A percentile compares a stretch with the other conserved stretches of the same genome.
phyloP scores from a whole-genome alignment of 2,113 vertebrate genomes.

The Dunckerocampus dactyliophorus region DNA sequence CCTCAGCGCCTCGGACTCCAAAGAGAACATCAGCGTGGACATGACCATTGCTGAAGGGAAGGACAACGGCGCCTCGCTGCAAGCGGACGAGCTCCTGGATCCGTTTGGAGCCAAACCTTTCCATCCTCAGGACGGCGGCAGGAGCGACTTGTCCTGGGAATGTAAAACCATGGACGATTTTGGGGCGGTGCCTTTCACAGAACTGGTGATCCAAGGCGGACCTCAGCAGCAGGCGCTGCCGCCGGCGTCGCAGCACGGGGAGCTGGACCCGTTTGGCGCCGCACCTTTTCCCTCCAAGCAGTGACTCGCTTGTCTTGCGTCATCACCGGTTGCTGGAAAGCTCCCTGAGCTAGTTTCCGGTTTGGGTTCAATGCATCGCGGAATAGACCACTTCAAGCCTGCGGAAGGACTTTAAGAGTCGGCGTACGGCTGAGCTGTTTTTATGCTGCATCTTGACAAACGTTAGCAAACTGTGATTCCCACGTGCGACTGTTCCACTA shows the following conservation, averaged over 20 bases:
- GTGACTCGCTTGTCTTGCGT: constrained; percentile 57
- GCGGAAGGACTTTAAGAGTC: neutral
- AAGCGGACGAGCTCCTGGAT: constrained; percentile 80
- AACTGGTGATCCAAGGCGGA: constrained; percentile 76
- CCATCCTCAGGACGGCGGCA: constrained; percentile 75
- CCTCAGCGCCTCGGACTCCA: constrained; percentile 88
- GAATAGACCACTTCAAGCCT: neutral
- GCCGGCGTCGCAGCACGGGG: constrained; percentile 55
- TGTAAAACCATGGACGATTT: constrained; percentile 86
- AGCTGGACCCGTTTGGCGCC: constrained; percentile 95
- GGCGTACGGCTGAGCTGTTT: neutral
- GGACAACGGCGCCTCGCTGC: constrained; percentile 74
- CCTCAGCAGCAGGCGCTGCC: constrained; percentile 61
- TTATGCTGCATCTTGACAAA: neutral
- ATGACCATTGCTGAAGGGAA: constrained; percentile 74
- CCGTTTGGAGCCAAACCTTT: constrained; percentile 93
- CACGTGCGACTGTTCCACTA: neutral
- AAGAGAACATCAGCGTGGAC: constrained; percentile 88
- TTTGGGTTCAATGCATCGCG: neutral
- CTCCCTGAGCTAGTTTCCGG: neutral
- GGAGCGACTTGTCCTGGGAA: constrained; percentile 73
- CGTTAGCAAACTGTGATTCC: neutral
- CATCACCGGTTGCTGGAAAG: neutral
- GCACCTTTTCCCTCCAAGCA: constrained; percentile 94
- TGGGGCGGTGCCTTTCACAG: constrained; percentile 91